A percentile compares a stretch with the other conserved stretches of the same genome.
phyloP scores from a whole-genome alignment of 2,113 vertebrate species.

The human region DNA sequence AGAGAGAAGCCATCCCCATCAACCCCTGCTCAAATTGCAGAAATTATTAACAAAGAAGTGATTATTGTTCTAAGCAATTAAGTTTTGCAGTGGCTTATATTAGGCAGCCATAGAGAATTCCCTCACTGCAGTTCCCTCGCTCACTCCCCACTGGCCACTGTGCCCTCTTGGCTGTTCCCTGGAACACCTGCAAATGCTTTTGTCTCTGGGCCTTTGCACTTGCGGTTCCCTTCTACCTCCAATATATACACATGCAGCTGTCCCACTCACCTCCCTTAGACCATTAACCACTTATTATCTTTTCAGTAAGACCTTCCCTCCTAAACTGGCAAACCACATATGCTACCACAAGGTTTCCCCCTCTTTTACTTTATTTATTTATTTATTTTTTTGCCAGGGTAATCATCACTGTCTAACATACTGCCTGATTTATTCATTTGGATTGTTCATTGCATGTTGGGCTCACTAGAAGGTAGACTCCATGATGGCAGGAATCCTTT shows the following conservation, averaged over 20 bases:
- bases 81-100: neutral
- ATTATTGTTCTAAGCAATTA: neutral
- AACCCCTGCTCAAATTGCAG: neutral
- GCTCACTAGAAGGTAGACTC: neutral
- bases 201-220: neutral
- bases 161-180: neutral
- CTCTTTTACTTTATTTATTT: neutral
- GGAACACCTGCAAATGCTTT: neutral
- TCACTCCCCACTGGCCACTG: neutral
- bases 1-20: neutral
- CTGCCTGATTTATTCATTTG: neutral
- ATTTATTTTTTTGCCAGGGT: neutral
- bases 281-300: neutral
- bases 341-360: too few species aligned
- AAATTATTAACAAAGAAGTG: neutral
- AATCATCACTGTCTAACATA: neutral
- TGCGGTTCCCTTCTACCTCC: neutral
- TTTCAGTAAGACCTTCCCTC: neutral
- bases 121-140: too few species aligned
- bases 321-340: neutral
- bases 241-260: accelerated
- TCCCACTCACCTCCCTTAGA: neutral
- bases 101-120: neutral
- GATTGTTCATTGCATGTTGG: neutral
- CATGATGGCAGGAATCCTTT: neutral